phyloP scores from a whole-genome alignment of 1,140 invertebrate genomes.

The Lasioglossum albipes region DNA sequence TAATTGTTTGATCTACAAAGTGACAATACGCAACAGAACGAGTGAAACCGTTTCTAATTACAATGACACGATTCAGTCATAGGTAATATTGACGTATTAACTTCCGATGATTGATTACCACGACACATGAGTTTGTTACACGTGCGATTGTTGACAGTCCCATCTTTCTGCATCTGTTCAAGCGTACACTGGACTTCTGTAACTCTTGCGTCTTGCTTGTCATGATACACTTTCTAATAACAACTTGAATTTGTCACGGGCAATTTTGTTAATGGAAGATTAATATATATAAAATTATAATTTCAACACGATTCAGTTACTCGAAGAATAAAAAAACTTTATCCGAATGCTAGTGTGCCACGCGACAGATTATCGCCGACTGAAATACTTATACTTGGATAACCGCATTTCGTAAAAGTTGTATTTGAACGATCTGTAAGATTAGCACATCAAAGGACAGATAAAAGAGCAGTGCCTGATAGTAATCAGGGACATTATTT shows the following conservation, averaged over 20 bases:
- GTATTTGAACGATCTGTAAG: neutral
- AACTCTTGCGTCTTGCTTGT: neutral
- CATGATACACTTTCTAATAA: neutral
- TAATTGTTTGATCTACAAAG: no score
- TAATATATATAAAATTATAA: no score
- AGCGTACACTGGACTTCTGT: neutral
- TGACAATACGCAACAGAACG: no score
- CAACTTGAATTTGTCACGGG: no score
- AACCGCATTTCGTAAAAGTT: neutral
- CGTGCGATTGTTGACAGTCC: slow-evolving; percentile 3
- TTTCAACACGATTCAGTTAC: no score
- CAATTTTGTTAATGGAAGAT: neutral
- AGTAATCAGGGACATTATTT: slow-evolving; percentile 6
- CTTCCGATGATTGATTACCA: neutral
- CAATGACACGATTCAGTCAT: slow-evolving; percentile 1
- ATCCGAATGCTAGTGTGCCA: no score
- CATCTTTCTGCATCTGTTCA: slow-evolving; percentile 4
- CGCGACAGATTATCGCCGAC: neutral
- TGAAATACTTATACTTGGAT: neutral
- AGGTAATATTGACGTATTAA: neutral
- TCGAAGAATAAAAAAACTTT: no score
- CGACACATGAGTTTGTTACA: neutral
- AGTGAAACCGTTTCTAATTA: no score
- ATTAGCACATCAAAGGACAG: neutral
- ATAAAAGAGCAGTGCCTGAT: slow-evolving; percentile 29